These are phyloP conservation scores for Aplocera efformata DNA, from an alignment of 2,888 invertebrate genomes.

Conservation along the genomic window DNA sequence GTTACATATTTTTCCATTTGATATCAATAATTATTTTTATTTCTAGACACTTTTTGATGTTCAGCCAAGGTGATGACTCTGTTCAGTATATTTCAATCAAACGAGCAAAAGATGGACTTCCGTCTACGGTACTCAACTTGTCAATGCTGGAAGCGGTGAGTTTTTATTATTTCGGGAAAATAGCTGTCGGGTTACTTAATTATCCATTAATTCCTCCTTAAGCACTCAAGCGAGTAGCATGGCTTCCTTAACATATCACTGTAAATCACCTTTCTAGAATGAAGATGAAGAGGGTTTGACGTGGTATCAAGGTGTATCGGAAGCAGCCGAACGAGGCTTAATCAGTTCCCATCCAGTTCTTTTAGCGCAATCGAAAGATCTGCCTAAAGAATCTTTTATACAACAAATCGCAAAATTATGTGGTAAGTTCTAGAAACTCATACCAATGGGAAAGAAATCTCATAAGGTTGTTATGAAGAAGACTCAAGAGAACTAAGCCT, in stretches of 20 bases:
- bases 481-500: too few species aligned
- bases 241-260: too few species aligned
- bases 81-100: slow-evolving; percentile 5
- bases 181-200: too few species aligned
- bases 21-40: background rate
- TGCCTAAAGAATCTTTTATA: slow-evolving; percentile 3
- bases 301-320: slow-evolving; percentile 10
- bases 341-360: slow-evolving; percentile 6
- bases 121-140: slow-evolving; percentile 15
- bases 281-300: slow-evolving; percentile 6
- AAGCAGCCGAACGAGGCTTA: slow-evolving; percentile 8
- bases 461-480: too few species aligned
- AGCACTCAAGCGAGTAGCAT: too few species aligned
- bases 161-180: background rate
- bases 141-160: slow-evolving; percentile 12
- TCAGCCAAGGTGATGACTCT: slow-evolving; percentile 10
- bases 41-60: slow-evolving; percentile 12
- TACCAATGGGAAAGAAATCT: too few species aligned
- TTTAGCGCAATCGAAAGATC: slow-evolving; percentile 6
- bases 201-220: too few species aligned
- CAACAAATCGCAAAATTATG: slow-evolving; percentile 10
- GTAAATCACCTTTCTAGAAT: slow-evolving; percentile 6
- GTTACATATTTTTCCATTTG: too few species aligned
- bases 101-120: slow-evolving; percentile 11
- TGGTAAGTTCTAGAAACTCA: slow-evolving; percentile 3